Conservation (phyloP, 1,140 invertebrate genomes). For the Pseudomyrmex gracilis region DNA sequence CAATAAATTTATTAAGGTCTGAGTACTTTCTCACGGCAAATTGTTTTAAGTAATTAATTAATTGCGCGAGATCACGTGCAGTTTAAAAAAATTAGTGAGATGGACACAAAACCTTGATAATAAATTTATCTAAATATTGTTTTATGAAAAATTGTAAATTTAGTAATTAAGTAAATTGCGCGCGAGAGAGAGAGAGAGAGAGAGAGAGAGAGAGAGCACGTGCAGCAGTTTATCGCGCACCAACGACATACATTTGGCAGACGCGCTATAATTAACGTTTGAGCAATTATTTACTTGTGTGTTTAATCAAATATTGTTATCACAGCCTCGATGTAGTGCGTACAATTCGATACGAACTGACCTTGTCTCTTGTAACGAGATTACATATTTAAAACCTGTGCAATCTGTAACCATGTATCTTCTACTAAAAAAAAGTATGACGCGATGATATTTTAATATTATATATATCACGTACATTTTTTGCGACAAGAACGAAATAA, state of each 20-base stretch:
- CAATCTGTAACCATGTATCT: neutral
- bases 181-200: too few species aligned
- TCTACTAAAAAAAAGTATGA: neutral
- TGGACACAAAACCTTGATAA: too few species aligned
- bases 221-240: neutral
- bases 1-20: neutral
- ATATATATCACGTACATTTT: neutral
- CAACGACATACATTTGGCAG: neutral
- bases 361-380: constrained; percentile 42
- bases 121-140: neutral
- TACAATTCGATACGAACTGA: constrained; percentile 20
- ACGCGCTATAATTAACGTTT: constrained; percentile 50
- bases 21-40: too few species aligned
- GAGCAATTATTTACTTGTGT: constrained; percentile 21
- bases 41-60: too few species aligned
- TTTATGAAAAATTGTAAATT: neutral
- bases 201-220: too few species aligned
- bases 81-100: too few species aligned
- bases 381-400: neutral
- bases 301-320: constrained; percentile 74
- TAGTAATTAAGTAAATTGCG: constrained; percentile 24
- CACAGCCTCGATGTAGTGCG: constrained; percentile 48
- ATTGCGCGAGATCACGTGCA: too few species aligned
- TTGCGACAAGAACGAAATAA: neutral
- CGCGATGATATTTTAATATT: neutral